Percentiles rank a stretch among this genome's conserved stretches.
phyloP scores from a whole-genome alignment of 2,113 vertebrate genomes.

The Phrynosoma blainvillii region DNA sequence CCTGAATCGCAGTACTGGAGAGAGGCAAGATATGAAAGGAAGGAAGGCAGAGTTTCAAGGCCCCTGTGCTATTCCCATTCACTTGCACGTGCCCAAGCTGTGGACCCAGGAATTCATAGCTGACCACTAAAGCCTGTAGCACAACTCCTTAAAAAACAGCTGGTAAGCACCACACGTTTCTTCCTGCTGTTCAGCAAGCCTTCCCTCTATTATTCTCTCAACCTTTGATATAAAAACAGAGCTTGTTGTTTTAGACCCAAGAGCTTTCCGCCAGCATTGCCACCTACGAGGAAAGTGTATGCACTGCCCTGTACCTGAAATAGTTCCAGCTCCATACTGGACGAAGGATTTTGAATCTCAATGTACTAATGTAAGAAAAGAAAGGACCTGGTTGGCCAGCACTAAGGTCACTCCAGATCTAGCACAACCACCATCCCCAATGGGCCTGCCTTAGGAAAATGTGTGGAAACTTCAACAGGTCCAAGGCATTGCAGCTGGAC shows the following conservation, averaged over 20 bases:
- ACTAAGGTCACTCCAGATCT: too few relatives aligned
- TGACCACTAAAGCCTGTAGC: background rate
- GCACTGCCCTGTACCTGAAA: too few relatives aligned
- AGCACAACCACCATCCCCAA: background rate
- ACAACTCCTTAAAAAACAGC: too few relatives aligned
- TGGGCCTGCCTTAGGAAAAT: too few relatives aligned
- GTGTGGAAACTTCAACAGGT: too few relatives aligned
- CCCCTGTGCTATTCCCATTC: too few relatives aligned
- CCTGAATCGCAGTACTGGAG: too few relatives aligned
- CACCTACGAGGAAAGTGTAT: too few relatives aligned
- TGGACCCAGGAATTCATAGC: background rate
- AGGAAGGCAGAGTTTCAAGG: background rate
- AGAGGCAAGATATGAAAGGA: too few relatives aligned
- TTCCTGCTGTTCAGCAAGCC: background rate
- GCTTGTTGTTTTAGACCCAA: background rate
- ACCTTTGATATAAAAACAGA: background rate
- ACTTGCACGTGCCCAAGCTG: background rate
- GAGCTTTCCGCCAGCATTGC: background rate
- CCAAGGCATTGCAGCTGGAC: too few relatives aligned
- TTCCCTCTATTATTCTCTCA: background rate
- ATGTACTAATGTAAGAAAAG: background rate
- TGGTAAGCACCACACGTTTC: background rate
- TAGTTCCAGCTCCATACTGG: background rate
- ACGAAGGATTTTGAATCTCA: background rate
- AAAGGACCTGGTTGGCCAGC: background rate